phyloP scores from a whole-genome alignment of 2,888 invertebrate genomes.

The Drosophila aldrichi region DNA sequence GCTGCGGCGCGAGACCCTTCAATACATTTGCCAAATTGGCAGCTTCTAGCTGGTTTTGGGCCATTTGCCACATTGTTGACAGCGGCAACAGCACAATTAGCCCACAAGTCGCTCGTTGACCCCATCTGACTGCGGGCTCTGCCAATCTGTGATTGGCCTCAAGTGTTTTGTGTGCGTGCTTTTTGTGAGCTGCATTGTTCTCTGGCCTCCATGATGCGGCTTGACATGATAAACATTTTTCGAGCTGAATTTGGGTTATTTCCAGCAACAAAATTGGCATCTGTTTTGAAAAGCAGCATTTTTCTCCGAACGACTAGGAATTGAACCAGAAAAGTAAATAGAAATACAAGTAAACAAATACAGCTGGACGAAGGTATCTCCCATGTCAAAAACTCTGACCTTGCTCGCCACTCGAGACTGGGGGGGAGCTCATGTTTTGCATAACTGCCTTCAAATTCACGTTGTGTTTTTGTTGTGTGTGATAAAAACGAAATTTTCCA shows the following conservation, averaged over 20 bases:
- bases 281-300: neutral
- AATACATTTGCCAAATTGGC: constrained; percentile 40
- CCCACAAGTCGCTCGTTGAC: constrained; percentile 46
- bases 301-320: neutral
- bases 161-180: constrained; percentile 54
- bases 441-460: neutral
- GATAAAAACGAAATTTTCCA: neutral
- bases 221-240: constrained; percentile 43
- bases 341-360: neutral
- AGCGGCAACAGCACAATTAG: constrained; percentile 65
- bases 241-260: constrained; percentile 9
- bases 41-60: constrained; percentile 28
- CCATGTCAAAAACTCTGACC: neutral
- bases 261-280: too few relatives aligned
- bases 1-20: constrained; percentile 6
- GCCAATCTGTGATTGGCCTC: constrained; percentile 40
- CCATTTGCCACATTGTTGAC: constrained; percentile 47
- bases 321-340: neutral
- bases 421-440: neutral
- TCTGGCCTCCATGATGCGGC: constrained; percentile 19
- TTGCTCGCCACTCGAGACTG: neutral
- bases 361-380: neutral
- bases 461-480: neutral
- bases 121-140: constrained; percentile 42
- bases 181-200: constrained; percentile 20